These are phyloP conservation scores for Labrus mixtus DNA, from an alignment of 2,113 vertebrate species.

Conservation along the genomic window DNA sequence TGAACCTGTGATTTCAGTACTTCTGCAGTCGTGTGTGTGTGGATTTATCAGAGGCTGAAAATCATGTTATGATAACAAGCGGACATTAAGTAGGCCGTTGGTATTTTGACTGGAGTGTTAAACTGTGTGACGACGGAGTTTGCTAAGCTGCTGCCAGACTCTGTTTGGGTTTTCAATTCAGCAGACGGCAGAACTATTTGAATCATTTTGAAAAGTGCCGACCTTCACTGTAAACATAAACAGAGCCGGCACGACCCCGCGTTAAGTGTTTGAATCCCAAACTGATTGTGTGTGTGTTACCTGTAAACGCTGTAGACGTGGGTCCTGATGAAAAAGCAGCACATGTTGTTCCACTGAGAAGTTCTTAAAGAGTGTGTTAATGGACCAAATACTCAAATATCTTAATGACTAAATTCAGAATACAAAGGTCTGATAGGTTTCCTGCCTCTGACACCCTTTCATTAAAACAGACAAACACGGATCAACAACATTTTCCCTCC, in stretches of 20 bases:
- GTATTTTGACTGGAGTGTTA: not conserved
- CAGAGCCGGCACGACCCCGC: not conserved
- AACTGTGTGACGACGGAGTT: not conserved
- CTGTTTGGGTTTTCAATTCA: conserved; percentile 3
- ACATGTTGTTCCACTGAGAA: not conserved
- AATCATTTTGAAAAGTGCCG: not conserved
- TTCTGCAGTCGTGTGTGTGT: not conserved
- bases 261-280: not conserved
- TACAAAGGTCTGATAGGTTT: too few species aligned
- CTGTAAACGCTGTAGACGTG: not conserved
- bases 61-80: not conserved
- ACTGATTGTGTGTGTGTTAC: not conserved
- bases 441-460: too few species aligned
- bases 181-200: not conserved
- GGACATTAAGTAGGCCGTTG: not conserved
- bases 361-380: not conserved
- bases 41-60: not conserved
- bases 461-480: too few species aligned
- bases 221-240: conserved; percentile 2
- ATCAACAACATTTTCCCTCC: too few species aligned
- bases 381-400: not conserved
- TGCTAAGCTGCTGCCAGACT: conserved; percentile 3
- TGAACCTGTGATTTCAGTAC: too few species aligned
- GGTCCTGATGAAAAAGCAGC: too few species aligned
- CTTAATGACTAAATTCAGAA: too few species aligned